Evolutionary conservation across 2,888 invertebrate genomes (phyloP).

Genomic region (Odontocerum albicorne): DNA sequence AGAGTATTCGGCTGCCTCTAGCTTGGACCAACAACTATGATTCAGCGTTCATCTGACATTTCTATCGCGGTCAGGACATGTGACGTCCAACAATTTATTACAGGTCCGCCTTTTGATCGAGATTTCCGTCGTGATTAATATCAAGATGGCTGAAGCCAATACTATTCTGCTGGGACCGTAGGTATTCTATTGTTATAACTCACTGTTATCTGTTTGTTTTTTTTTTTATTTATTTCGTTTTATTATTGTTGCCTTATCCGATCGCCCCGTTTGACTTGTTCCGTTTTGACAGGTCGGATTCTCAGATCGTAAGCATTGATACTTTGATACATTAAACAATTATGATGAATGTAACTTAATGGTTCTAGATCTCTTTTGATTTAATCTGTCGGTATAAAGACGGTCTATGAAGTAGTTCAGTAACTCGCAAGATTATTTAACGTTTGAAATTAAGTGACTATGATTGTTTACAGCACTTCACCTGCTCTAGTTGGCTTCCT

Average conservation of each 20-base stretch:
- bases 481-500: no score
- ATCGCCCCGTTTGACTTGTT: constrained; percentile 16
- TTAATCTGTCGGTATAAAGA: no score
- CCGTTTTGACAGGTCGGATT: constrained; percentile 18
- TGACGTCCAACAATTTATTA: constrained; percentile 30
- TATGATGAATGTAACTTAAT: constrained; percentile 3
- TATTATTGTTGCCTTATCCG: constrained; percentile 16
- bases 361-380: background rate
- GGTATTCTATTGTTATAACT: constrained; percentile 26
- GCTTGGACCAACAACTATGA: constrained; percentile 4
- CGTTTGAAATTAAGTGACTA: no score
- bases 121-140: constrained; percentile 31
- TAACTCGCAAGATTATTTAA: no score
- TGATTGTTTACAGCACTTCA: no score
- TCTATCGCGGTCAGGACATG: constrained; percentile 20
- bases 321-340: constrained; percentile 13
- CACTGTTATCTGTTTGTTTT: constrained; percentile 19
- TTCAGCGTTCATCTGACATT: constrained; percentile 6
- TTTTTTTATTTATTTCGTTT: constrained; percentile 11
- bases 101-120: constrained; percentile 22
- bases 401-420: no score
- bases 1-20: no score
- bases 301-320: constrained; percentile 2
- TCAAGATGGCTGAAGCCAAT: constrained; percentile 8
- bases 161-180: constrained; percentile 17